Conservation (phyloP, 2,888 invertebrate species). For the Coleophora deauratella region DNA sequence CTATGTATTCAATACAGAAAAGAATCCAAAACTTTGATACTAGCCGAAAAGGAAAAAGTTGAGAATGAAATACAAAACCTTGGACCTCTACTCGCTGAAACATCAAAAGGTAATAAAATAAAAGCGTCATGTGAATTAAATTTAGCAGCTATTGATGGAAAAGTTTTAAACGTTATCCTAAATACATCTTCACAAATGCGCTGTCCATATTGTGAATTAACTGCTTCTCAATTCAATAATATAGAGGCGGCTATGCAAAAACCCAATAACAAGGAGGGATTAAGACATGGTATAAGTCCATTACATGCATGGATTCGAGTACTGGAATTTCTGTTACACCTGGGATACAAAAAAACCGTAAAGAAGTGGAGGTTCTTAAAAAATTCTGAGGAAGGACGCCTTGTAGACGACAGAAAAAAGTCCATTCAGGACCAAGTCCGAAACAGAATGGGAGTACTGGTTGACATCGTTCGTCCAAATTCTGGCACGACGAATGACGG, state of each 20-base stretch:
- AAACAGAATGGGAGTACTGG: conserved; percentile 3
- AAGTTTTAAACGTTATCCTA: conserved; percentile 3
- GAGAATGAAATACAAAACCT: conserved; percentile 5
- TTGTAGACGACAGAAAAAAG: conserved; percentile 2
- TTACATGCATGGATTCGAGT: conserved; percentile 8
- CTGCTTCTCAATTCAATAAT: conserved; percentile 7
- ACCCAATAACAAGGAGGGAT: background rate
- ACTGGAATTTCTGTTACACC: conserved; percentile 6
- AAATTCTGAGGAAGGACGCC: background rate
- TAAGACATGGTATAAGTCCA: background rate
- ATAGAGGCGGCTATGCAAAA: conserved; percentile 1
- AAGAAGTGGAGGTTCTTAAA: background rate
- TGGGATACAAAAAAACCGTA: conserved; percentile 6
- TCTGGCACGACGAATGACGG: conserved; percentile 6
- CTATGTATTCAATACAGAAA: too few species aligned
- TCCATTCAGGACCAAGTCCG: conserved; percentile 1
- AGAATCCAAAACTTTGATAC: background rate
- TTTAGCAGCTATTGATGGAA: conserved; percentile 4
- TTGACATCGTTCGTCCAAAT: conserved; percentile 7
- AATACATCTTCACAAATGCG: conserved; percentile 5
- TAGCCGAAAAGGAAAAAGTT: conserved; percentile 2
- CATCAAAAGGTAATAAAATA: background rate
- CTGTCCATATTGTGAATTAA: conserved; percentile 6
- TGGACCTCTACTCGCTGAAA: conserved; percentile 2
- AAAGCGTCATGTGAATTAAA: conserved; percentile 1